A percentile compares a stretch with the other conserved stretches of the same genome.
phyloP scores from a whole-genome alignment of 2,888 invertebrate genomes.

The Allolobophora icterica region DNA sequence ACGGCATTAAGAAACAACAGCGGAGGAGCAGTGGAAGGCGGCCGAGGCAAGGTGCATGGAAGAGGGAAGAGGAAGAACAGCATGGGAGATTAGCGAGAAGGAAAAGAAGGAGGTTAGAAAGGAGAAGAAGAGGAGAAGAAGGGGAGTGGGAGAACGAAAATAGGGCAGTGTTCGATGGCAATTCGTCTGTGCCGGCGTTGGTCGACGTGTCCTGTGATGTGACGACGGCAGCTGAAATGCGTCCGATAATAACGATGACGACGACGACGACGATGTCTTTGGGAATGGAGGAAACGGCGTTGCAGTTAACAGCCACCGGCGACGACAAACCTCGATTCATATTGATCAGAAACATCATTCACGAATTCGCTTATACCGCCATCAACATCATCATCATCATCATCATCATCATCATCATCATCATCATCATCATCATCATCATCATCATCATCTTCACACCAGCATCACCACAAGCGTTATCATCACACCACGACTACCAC shows the following conservation, averaged over 20 bases:
- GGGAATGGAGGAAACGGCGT: not conserved
- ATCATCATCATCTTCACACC: not conserved
- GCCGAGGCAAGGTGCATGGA: not conserved
- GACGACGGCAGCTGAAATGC: not conserved
- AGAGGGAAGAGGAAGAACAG: not conserved
- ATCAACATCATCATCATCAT: not conserved
- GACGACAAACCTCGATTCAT: not conserved
- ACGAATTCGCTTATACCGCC: no score
- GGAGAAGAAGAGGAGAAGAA: not conserved
- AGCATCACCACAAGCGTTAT: not conserved
- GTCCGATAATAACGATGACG: not conserved
- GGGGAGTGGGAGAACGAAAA: not conserved
- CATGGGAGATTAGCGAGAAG: no score
- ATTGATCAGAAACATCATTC: slow-evolving; percentile 11
- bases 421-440: not conserved
- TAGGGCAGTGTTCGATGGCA: not conserved
- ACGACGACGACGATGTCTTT: not conserved
- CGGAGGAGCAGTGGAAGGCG: not conserved
- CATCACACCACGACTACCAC: not conserved
- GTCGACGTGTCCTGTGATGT: not conserved
- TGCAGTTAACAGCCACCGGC: not conserved
- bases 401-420: no score
- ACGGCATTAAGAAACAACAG: not conserved
- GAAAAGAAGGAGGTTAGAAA: not conserved
- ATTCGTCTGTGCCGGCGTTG: not conserved